Conservation (phyloP, 2,797 vertebrate species). For the Chaenodraco wilsoni region DNA sequence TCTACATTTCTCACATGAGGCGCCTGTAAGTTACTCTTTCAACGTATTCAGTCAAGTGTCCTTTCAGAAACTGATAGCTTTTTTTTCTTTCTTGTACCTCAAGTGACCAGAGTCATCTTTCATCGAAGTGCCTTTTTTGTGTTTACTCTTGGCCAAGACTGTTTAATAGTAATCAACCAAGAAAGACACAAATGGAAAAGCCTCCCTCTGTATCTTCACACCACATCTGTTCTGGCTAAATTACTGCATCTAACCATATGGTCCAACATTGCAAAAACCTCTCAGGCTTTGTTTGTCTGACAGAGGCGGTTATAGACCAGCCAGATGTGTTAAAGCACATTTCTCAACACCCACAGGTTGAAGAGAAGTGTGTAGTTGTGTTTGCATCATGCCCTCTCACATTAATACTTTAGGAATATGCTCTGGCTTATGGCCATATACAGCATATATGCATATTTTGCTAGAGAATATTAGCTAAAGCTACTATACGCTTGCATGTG, state of each 20-base stretch:
- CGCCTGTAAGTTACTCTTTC: slow-evolving; percentile 8
- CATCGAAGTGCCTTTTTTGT: not conserved
- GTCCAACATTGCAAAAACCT: slow-evolving; percentile 49
- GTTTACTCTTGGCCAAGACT: slow-evolving; percentile 35
- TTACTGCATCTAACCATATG: slow-evolving; percentile 50
- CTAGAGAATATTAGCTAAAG: not conserved
- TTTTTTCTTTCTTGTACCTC: slow-evolving; percentile 12
- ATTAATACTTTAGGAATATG: not conserved
- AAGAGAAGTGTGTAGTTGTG: slow-evolving; percentile 10
- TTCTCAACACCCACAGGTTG: slow-evolving; percentile 21
- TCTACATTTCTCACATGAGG: slow-evolving; percentile 24
- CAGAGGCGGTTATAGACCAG: slow-evolving; percentile 59
- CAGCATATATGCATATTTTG: not conserved
- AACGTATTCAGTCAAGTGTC: slow-evolving; percentile 9
- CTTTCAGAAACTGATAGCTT: slow-evolving; percentile 15
- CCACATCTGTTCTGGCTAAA: slow-evolving; percentile 63
- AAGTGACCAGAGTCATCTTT: slow-evolving; percentile 18
- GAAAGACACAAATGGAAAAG: slow-evolving; percentile 26
- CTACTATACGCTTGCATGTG: not conserved
- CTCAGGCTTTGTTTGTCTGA: slow-evolving; percentile 44
- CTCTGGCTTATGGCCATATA: too few relatives aligned
- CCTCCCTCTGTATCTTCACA: slow-evolving; percentile 44
- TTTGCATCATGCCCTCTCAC: slow-evolving; percentile 12
- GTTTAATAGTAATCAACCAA: slow-evolving; percentile 42
- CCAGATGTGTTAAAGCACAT: slow-evolving; percentile 64